A percentile compares a stretch with the other conserved stretches of the same genome.
Evolutionary conservation across 2,888 invertebrate genomes (phyloP).

Genomic region (Drosophila parthenogenetica): DNA sequence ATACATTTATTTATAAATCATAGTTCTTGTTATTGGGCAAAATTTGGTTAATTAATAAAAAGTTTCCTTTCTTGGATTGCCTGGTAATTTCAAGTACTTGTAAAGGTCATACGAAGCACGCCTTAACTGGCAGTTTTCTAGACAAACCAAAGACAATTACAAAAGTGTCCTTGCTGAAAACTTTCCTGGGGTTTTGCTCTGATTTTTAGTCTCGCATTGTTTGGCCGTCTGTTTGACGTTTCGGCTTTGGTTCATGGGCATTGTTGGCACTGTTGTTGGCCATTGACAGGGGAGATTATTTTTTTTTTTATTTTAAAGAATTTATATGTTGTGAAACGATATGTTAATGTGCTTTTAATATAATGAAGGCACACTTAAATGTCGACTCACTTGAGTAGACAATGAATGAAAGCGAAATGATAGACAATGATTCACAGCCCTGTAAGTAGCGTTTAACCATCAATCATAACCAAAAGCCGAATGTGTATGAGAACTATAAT

Average conservation of each 20-base stretch:
- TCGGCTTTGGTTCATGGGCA: conserved; percentile 32
- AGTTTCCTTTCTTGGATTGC: neutral
- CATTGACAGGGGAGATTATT: conserved; percentile 32
- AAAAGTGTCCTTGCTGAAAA: conserved; percentile 47
- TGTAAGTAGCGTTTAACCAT: conserved; percentile 39
- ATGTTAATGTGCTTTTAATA: conserved; percentile 68
- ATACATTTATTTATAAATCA: no score
- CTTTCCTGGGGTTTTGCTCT: conserved; percentile 40
- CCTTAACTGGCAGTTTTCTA: neutral
- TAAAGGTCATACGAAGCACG: conserved; percentile 22
- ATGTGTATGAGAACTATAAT: conserved; percentile 72
- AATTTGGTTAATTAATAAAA: no score
- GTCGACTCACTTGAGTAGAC: conserved; percentile 43
- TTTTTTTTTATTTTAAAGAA: conserved; percentile 48
- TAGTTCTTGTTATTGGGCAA: no score
- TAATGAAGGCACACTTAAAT: conserved; percentile 68
- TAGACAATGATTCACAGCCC: conserved; percentile 37
- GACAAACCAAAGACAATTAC: conserved; percentile 35
- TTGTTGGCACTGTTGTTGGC: conserved; percentile 7
- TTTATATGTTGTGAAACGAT: conserved; percentile 38
- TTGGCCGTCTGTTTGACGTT: conserved; percentile 45
- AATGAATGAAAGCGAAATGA: conserved; percentile 42
- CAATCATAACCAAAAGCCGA: conserved; percentile 61
- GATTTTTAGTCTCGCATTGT: conserved; percentile 55
- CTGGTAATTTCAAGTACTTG: no score